These are phyloP conservation scores for Orthosia cruda DNA, from an alignment of 2,888 invertebrate genomes.

Conservation along the genomic window DNA sequence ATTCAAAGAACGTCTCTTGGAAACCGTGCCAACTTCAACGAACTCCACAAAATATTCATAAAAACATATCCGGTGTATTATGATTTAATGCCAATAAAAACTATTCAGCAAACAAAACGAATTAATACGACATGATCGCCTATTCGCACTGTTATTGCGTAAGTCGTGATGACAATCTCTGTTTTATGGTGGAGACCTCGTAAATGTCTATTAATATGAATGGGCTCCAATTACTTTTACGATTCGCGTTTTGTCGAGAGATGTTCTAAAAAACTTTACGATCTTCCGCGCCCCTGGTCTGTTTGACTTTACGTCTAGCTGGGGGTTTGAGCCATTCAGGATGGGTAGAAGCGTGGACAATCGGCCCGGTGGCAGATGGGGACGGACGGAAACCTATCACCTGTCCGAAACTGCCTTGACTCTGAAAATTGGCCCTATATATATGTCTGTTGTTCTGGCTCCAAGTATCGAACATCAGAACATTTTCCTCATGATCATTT, in stretches of 20 bases:
- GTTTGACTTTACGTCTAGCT: conserved; percentile 82
- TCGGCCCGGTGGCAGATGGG: conserved; percentile 84
- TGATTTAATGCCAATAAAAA: conserved; percentile 85
- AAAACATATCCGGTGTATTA: conserved; percentile 80
- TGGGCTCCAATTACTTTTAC: conserved; percentile 92
- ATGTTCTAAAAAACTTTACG: conserved; percentile 90
- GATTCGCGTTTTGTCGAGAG: conserved; percentile 90
- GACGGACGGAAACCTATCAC: conserved; percentile 77
- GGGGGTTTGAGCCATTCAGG: conserved; percentile 79
- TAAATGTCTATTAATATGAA: conserved; percentile 92
- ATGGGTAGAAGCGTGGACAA: conserved; percentile 80
- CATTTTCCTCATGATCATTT: conserved; percentile 29
- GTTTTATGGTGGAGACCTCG: conserved; percentile 90
- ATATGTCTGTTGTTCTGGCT: conserved; percentile 23
- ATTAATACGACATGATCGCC: conserved; percentile 84
- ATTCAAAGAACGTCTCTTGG: conserved; percentile 52
- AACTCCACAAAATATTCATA: conserved; percentile 74
- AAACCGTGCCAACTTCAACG: conserved; percentile 77
- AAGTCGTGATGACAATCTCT: conserved; percentile 90
- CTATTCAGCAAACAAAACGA: conserved; percentile 85
- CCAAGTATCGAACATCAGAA: conserved; percentile 20
- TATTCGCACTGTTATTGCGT: conserved; percentile 83
- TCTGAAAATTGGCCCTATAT: conserved; percentile 35
- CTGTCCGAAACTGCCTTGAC: conserved; percentile 70
- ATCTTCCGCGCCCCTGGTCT: conserved; percentile 85